Conservation (phyloP, 2,888 invertebrate genomes). For the Gisinianus flammeolus region DNA sequence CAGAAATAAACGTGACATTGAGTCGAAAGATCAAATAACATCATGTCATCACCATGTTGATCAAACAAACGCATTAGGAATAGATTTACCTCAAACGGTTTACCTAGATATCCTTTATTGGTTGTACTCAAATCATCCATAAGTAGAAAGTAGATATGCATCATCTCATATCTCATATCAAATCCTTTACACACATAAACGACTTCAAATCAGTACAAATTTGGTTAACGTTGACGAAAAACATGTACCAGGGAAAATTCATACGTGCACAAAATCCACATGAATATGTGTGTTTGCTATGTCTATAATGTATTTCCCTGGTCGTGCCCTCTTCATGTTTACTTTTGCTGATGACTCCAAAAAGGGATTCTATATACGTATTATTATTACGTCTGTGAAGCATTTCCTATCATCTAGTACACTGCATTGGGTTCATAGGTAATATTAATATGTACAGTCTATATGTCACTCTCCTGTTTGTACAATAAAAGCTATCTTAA, state of each 20-base stretch:
- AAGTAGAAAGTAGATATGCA: not conserved
- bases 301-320: slow-evolving; percentile 1
- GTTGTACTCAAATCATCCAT: not conserved
- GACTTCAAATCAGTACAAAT: not conserved
- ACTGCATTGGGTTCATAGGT: not conserved
- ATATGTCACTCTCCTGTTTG: not conserved
- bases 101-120: slow-evolving; percentile 1
- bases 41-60: slow-evolving; percentile 29
- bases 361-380: slow-evolving; percentile 11
- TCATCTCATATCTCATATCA: not conserved
- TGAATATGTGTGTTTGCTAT: too few relatives aligned
- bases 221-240: not conserved
- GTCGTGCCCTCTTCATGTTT: slow-evolving; percentile 29
- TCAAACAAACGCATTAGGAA: slow-evolving; percentile 34
- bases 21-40: slow-evolving; percentile 32
- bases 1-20: slow-evolving; percentile 24
- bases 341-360: slow-evolving; percentile 32
- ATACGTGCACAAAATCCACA: not conserved
- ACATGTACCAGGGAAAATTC: not conserved
- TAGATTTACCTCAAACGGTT: slow-evolving; percentile 10
- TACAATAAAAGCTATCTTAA: not conserved
- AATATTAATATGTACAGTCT: not conserved
- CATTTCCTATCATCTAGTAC: not conserved
- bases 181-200: not conserved
- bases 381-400: not conserved